Conservation (phyloP, 2,797 vertebrate species). For the Cyprinodon diabolis region DNA sequence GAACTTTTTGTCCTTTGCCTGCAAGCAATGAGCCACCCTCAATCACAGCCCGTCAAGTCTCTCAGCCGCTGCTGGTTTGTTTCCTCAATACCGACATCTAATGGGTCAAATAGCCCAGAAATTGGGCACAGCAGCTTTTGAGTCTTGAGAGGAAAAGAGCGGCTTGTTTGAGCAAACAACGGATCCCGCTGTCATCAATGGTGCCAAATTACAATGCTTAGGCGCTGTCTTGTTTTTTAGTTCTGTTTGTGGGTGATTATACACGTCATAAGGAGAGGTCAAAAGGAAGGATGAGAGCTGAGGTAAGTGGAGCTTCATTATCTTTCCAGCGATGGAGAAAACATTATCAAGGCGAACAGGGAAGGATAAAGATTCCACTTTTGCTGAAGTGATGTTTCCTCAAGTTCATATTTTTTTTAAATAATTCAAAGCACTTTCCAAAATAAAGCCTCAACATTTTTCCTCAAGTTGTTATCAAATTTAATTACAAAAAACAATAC, state of each 20-base stretch:
- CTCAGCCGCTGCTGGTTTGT: constrained; percentile 51
- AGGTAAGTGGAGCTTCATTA: constrained; percentile 52
- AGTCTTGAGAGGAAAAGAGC: constrained; percentile 48
- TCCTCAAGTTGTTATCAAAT: constrained; percentile 6
- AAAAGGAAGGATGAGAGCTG: constrained; percentile 37
- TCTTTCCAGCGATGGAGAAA: constrained; percentile 54
- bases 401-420: constrained; percentile 17
- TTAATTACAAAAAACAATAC: constrained; percentile 15
- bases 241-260: constrained; percentile 9
- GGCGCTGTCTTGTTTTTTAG: constrained; percentile 31
- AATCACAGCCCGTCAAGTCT: constrained; percentile 51
- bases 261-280: constrained; percentile 28
- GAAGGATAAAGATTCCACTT: constrained; percentile 41
- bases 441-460: not conserved
- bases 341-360: constrained; percentile 43
- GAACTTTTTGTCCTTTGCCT: constrained; percentile 30
- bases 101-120: constrained; percentile 66
- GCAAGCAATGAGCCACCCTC: constrained; percentile 14
- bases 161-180: constrained; percentile 44
- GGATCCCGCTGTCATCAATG: constrained; percentile 37
- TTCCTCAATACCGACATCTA: constrained; percentile 59
- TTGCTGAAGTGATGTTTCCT: constrained; percentile 26
- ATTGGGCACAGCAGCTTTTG: constrained; percentile 51
- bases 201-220: constrained; percentile 48
- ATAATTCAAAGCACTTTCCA: constrained; percentile 8